phyloP scores from a whole-genome alignment of 2,797 vertebrate species.

The Alfaro cultratus region DNA sequence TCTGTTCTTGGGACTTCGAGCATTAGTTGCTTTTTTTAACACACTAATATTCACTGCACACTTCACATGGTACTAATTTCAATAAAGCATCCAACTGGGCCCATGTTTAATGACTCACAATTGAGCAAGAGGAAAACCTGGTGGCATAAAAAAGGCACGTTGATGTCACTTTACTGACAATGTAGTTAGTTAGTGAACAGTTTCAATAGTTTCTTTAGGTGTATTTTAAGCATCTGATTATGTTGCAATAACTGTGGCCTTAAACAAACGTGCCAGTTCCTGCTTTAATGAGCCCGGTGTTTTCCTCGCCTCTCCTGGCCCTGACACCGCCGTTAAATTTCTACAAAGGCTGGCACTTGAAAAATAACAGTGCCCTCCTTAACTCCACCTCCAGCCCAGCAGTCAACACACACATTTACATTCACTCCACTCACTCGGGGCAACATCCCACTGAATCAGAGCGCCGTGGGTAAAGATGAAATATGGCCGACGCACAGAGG shows the following conservation, averaged over 20 bases:
- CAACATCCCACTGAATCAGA: conserved; percentile 25
- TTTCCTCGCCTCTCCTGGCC: conserved; percentile 8
- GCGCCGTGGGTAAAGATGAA: conserved; percentile 41
- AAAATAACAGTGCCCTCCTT: conserved; percentile 5
- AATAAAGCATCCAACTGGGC: not conserved
- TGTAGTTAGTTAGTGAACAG: not conserved
- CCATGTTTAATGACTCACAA: not conserved
- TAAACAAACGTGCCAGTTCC: not conserved
- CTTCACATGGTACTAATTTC: not conserved
- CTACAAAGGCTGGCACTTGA: conserved; percentile 26
- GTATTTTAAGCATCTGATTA: conserved; percentile 6
- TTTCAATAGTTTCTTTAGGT: not conserved
- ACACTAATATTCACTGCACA: not conserved
- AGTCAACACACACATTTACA: conserved; percentile 3
- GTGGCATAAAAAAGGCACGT: not conserved
- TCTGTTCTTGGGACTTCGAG: not conserved
- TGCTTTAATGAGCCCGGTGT: conserved; percentile 16
- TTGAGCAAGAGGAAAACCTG: not conserved
- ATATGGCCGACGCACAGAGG: conserved; percentile 17
- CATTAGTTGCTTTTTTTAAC: not conserved
- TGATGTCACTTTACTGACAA: not conserved
- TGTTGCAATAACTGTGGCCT: not conserved
- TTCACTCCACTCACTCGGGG: conserved; percentile 17
- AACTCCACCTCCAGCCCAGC: not conserved
- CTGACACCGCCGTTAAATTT: conserved; percentile 10